Conservation (phyloP, 2,888 invertebrate species). For the Lasioglossum pauxillum region DNA sequence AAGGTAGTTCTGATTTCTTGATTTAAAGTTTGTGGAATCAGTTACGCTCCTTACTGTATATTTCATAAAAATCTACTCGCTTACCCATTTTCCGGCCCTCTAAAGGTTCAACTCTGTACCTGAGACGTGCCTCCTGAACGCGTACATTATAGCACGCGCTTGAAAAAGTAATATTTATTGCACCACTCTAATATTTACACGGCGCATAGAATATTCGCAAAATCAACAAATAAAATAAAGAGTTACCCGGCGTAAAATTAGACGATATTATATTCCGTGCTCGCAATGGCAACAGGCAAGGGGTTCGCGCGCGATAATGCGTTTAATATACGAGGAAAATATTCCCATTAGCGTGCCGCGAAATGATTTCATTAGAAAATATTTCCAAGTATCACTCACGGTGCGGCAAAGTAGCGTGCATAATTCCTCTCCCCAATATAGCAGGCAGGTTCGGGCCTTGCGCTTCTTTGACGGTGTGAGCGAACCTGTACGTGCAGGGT, state of each 20-base stretch:
- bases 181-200: not conserved
- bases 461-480: slow-evolving; percentile 2
- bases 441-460: not conserved
- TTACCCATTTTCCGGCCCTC: not conserved
- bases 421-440: slow-evolving; percentile 6
- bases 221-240: not conserved
- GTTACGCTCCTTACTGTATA: no score
- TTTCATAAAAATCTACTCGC: not conserved
- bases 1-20: no score
- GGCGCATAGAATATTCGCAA: not conserved
- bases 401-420: not conserved
- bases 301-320: no score
- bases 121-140: not conserved
- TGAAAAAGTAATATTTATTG: not conserved
- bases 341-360: not conserved
- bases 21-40: no score
- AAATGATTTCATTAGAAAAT: slow-evolving; percentile 8
- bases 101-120: no score
- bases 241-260: not conserved
- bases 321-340: not conserved
- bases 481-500: slow-evolving; percentile 11
- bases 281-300: not conserved
- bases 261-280: not conserved
- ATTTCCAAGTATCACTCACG: not conserved
- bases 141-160: not conserved